phyloP scores from a whole-genome alignment of 1,140 invertebrate species.

The Pogonus chalceus region DNA sequence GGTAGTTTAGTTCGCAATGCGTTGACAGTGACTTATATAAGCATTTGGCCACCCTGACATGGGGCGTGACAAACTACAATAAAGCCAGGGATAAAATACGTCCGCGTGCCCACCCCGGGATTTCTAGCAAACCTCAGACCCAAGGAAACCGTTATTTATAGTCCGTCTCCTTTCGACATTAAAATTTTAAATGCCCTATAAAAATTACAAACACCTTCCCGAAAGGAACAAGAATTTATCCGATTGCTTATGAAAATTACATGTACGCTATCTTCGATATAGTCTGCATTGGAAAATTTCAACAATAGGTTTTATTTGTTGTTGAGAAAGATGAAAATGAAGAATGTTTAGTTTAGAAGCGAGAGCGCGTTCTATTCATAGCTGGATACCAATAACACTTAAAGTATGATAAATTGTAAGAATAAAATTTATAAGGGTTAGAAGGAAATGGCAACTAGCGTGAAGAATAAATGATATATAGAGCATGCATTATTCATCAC shows the following conservation, averaged over 20 bases:
- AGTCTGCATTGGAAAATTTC: background rate
- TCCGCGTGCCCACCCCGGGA: background rate
- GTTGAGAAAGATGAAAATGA: background rate
- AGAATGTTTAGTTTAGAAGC: background rate
- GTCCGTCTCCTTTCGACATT: background rate
- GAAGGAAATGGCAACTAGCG: conserved; percentile 1
- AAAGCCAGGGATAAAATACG: conserved; percentile 14
- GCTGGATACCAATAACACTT: conserved; percentile 7
- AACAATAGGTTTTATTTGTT: background rate
- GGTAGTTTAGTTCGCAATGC: background rate
- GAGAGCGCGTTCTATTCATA: background rate
- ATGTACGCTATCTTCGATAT: background rate
- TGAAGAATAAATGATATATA: conserved; percentile 10
- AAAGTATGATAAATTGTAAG: conserved; percentile 3
- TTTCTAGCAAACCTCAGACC: background rate
- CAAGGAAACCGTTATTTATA: conserved; percentile 5
- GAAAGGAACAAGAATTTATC: background rate
- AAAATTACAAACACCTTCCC: conserved; percentile 1
- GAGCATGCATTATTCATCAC: conserved; percentile 6
- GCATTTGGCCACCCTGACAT: conserved; percentile 9
- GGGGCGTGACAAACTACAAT: conserved; percentile 12
- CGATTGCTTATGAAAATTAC: background rate
- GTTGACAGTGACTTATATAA: conserved; percentile 5
- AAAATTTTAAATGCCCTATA: conserved; percentile 7
- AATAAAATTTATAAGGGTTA: conserved; percentile 10